Evolutionary conservation across 2,888 invertebrate genomes (phyloP), one percentile per base, ranked within the genome.

Genomic region (Lochmaea capreae): DNA sequence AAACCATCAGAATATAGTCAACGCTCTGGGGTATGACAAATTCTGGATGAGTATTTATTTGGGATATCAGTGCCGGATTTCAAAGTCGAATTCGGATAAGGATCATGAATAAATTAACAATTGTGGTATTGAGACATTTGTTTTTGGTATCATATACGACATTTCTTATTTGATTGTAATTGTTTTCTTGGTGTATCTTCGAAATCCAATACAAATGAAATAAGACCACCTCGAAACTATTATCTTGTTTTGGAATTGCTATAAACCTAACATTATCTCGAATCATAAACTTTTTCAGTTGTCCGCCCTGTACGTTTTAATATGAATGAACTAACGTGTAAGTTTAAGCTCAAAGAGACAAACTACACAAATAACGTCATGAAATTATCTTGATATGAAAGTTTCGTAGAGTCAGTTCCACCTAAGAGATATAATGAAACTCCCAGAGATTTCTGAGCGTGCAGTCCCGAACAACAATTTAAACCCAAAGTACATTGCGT

Each of bases 401-500:
- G 84, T 85, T 85, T 84, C 80, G 74, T 81, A 79, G 79, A 81
- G 81, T 81, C 76, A 75, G 81, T 84, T 83, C 79, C 80, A 85
- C 85, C 84, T 85, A 84, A 84, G 83, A 82, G 83, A 83, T 84
- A 83, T 83, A 82, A 81, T 82, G 81, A 79, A 81, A 80, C 80
- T 82, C 76, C 73, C 78, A 79, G 78, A 81, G 78, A 81, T 81
- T 82, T 80, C 81, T 79, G 79, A 80, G 80, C 79, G 79, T 82
- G 83, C 83, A 84, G 84, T 83, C 84, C 83, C 82, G 81, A 83
- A 83, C 83, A 83, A 83, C 84, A 84, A 84, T 84, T 84, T 80
- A 82, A 83, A 82, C 82, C 83, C 83, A 82, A 82, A 85, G 82
- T 87, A 86, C 83, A 87, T 87, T 84, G 86, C 84, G 78, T 80